Evolutionary conservation across 35 echinoderm and acorn worm genomes (phyloP), one percentile per base, ranked within the genome.

Genomic region (Anneissia japonica): DNA sequence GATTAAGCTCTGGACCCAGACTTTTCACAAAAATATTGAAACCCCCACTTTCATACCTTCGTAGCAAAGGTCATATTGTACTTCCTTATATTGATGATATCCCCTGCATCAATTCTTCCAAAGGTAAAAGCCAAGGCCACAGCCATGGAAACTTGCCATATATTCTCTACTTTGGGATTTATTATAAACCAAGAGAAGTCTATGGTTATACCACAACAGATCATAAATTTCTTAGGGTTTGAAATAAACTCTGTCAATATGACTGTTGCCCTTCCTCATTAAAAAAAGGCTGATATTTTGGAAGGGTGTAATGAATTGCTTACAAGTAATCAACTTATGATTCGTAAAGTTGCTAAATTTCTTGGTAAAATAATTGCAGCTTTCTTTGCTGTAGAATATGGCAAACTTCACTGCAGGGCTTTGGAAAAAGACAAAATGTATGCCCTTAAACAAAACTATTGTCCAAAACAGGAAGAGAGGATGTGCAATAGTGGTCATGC

Each of bases 21-120:
- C 4, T 79, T 0, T 85, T 85, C 34, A 88, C 86, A 56, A 88
- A 88, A 46, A 31, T 88, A 7, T 32, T 88, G 43, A 88, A 88
- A 34, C 86, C 75, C 4, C 41, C 43, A 19, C 35, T 32, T 79
- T 30, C 77, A 17, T 34, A 13, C 9, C 21, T 79, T 4, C 29
- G 77, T 4, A 79, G 21, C 9, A 79, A 21, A 19, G 77, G 77
- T 17, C 77, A 79, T 79, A 21, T 36, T 21, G 35, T 34, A 14
- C 1, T 35, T 12, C 1, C 1, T 21, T 79, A 34, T 21, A 79
- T 79, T 4, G 77, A 79, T 79, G 77, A 79, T 36, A 34, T 35
- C 30, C 11, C 35, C 21, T 35, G 31, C 14, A 79, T 34, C 14
- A 35, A 35, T 19, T 31, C 31, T 21, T 32, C 77, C n/a, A 32